Conservation (phyloP, 2,888 invertebrate genomes). For the Parochlus steinenii region DNA sequence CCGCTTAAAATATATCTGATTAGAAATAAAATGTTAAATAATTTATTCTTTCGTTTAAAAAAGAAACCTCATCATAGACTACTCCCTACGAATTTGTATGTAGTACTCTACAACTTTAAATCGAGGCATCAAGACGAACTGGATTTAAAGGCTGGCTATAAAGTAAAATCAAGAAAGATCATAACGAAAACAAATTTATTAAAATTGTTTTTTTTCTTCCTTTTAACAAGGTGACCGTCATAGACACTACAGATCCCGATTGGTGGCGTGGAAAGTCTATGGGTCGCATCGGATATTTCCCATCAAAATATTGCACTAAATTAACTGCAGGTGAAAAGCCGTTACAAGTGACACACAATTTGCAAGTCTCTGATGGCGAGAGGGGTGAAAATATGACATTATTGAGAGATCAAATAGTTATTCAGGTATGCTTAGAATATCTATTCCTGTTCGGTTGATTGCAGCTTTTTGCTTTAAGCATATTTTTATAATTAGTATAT, state of each 20-base stretch:
- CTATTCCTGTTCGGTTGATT: neutral
- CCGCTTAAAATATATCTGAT: neutral
- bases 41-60: neutral
- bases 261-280: constrained; percentile 97
- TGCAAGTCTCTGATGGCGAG: constrained; percentile 75
- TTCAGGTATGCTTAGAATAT: constrained; percentile 33
- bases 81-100: constrained; percentile 80
- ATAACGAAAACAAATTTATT: neutral
- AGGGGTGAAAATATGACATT: constrained; percentile 50
- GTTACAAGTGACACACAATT: constrained; percentile 73
- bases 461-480: too few relatives aligned
- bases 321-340: constrained; percentile 81
- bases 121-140: constrained; percentile 86
- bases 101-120: constrained; percentile 88
- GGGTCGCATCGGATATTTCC: constrained; percentile 82
- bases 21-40: neutral
- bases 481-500: too few relatives aligned
- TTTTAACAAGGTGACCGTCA: constrained; percentile 58
- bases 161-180: constrained; percentile 22
- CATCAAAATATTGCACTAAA: constrained; percentile 86
- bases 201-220: neutral
- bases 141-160: constrained; percentile 81
- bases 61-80: constrained; percentile 75
- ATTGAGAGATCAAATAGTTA: constrained; percentile 84
- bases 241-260: constrained; percentile 85